Conservation (phyloP, 2,797 vertebrate species). For the Babyrousa celebensis region DNA sequence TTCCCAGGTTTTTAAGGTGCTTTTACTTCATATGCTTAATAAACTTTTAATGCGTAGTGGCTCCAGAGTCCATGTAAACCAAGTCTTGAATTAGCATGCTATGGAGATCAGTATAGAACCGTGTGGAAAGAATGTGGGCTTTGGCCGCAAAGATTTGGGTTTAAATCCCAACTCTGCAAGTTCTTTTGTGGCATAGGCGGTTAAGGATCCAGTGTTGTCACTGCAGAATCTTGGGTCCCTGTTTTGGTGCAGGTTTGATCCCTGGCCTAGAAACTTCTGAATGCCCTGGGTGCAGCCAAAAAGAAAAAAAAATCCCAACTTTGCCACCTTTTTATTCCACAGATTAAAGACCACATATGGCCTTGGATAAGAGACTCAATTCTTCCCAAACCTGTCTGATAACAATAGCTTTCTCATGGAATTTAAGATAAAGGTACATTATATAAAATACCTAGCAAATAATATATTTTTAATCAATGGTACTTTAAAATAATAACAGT, state of each 20-base stretch:
- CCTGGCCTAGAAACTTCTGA: too few species aligned
- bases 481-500: background rate
- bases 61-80: background rate
- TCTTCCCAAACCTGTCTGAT: constrained; percentile 3
- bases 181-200: background rate
- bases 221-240: too few species aligned
- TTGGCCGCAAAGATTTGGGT: background rate
- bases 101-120: background rate
- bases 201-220: too few species aligned
- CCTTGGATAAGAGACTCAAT: background rate
- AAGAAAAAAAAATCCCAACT: background rate
- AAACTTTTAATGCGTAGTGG: background rate
- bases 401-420: background rate
- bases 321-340: background rate
- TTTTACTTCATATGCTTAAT: background rate
- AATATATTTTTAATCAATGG: background rate
- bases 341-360: background rate
- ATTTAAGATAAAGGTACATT: constrained; percentile 9
- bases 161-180: background rate
- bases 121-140: background rate
- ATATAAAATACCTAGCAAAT: background rate
- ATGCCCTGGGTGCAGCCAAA: too few species aligned
- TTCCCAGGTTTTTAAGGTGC: background rate
- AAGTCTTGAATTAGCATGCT: background rate
- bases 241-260: too few species aligned